These are phyloP conservation scores for Agapornis canus DNA, from an alignment of 2,797 vertebrate species.

Conservation along the genomic window DNA sequence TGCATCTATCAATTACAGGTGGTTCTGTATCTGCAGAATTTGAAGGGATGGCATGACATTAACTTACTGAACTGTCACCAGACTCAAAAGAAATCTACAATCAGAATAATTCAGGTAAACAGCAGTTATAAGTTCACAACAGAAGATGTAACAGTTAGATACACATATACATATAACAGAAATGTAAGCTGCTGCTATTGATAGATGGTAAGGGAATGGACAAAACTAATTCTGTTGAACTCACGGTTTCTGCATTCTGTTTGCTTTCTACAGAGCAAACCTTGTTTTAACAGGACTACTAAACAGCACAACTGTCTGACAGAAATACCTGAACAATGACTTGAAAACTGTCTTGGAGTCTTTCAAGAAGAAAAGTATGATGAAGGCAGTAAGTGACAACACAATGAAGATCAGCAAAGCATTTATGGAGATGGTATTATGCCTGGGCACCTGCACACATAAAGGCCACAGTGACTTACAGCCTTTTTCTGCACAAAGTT, in stretches of 20 bases:
- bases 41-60: slow-evolving; percentile 17
- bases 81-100: not conserved
- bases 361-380: not conserved
- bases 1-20: slow-evolving; percentile 93
- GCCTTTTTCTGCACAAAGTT: not conserved
- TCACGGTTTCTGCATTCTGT: not conserved
- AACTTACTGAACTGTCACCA: not conserved
- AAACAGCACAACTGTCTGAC: not conserved
- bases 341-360: not conserved
- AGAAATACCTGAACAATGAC: not conserved
- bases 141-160: not conserved
- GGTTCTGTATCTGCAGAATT: slow-evolving; percentile 87
- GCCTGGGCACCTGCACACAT: not conserved
- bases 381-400: not conserved
- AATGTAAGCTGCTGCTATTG: not conserved
- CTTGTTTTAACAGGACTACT: not conserved
- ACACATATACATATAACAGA: not conserved
- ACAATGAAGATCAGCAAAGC: not conserved
- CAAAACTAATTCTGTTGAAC: not conserved
- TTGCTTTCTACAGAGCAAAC: not conserved
- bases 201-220: not conserved
- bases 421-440: not conserved
- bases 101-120: not conserved
- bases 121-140: not conserved
- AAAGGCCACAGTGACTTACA: not conserved